Conservation (phyloP, 1,140 invertebrate genomes). For the Lepeophtheirus salmonis region DNA sequence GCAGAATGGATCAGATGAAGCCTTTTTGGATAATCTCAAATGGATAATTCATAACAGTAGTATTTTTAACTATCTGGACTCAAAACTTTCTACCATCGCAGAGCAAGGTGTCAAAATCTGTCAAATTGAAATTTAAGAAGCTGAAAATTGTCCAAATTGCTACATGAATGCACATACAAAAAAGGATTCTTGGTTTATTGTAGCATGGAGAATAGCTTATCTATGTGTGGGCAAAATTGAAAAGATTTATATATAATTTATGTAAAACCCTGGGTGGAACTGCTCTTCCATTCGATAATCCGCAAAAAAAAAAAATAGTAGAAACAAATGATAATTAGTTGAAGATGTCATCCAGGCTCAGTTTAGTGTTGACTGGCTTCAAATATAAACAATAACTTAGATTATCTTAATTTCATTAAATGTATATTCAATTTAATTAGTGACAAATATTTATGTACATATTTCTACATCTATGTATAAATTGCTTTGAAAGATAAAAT, state of each 20-base stretch:
- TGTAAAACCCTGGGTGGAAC: conserved; percentile 70
- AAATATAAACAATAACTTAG: too few relatives aligned
- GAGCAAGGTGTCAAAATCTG: conserved; percentile 42
- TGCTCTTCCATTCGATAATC: too few relatives aligned
- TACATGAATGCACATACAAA: conserved; percentile 66
- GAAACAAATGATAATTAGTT: too few relatives aligned
- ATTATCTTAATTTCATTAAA: too few relatives aligned
- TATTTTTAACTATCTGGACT: conserved; percentile 57
- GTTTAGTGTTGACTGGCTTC: too few relatives aligned
- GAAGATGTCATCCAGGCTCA: too few relatives aligned
- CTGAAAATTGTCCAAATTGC: conserved; percentile 81
- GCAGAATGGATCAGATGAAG: conserved; percentile 67
- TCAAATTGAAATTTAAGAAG: conserved; percentile 43
- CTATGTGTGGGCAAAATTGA: conserved; percentile 74
- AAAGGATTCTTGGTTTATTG: conserved; percentile 63
- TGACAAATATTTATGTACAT: too few relatives aligned
- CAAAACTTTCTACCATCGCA: conserved; percentile 52
- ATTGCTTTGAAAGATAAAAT: too few relatives aligned
- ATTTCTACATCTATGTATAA: too few relatives aligned
- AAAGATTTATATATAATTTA: conserved; percentile 86
- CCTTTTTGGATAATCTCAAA: conserved; percentile 66
- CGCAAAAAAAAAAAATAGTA: too few relatives aligned
- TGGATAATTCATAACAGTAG: conserved; percentile 84
- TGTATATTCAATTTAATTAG: too few relatives aligned
- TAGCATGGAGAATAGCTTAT: conserved; percentile 65